Conservation (phyloP, 2,888 invertebrate genomes). For the Epistrophe eligans region DNA sequence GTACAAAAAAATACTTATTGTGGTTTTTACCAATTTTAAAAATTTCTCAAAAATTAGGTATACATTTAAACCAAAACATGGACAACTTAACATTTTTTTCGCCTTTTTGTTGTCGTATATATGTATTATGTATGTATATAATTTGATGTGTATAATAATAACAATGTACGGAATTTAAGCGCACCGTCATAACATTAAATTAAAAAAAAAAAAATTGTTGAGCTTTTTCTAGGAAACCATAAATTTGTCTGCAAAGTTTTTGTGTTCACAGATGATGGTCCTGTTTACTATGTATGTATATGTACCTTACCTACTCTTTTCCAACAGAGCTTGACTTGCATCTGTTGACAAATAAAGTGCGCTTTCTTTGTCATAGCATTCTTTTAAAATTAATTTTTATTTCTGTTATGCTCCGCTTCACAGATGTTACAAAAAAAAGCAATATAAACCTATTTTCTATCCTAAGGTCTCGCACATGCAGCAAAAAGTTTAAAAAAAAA, state of each 20-base stretch:
- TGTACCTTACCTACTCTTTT: too few relatives aligned
- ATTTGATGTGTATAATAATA: too few relatives aligned
- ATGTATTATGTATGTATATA: too few relatives aligned
- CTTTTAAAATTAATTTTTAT: constrained; percentile 1
- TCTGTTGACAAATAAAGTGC: neutral
- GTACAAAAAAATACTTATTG: too few relatives aligned
- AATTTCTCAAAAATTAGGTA: too few relatives aligned
- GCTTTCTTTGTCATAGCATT: neutral
- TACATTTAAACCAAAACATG: too few relatives aligned
- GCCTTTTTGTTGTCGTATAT: too few relatives aligned
- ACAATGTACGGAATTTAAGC: neutral
- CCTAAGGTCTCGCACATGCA: neutral
- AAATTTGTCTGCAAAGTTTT: neutral
- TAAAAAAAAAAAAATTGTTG: neutral
- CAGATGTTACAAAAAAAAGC: neutral
- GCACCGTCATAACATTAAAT: neutral
- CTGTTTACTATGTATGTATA: neutral
- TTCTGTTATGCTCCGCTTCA: neutral
- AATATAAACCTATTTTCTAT: neutral
- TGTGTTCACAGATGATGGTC: neutral
- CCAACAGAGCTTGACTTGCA: neutral
- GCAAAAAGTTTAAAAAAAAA: neutral
- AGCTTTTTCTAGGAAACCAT: neutral
- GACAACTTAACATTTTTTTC: too few relatives aligned
- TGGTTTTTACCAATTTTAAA: too few relatives aligned